Evolutionary conservation across 2,888 invertebrate genomes (phyloP), one percentile per base, ranked within the genome.

Genomic region (Clepsis dumicolana): DNA sequence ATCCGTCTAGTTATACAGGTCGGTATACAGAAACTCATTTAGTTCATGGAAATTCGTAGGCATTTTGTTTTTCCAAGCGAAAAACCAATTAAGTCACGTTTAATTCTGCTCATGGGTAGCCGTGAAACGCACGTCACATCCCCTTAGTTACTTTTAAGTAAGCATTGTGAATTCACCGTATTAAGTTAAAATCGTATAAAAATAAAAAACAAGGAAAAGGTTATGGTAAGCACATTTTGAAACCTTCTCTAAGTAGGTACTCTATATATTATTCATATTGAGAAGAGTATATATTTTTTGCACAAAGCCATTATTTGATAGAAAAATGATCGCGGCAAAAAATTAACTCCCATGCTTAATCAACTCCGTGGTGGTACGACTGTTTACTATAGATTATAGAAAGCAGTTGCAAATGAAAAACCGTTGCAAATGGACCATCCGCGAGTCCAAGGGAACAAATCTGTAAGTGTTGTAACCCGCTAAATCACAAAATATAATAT

Each of bases 321-420:
- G 10, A 38, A 38, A n/a, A 38, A n/a, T 38, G n/a, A 8, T 38
- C 16, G 7, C 4, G 12, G 10, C 41, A 41, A 41, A 41, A 41
- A 8, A 35, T 12, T 35, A 4, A 41, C 16, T 41, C n/a, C 3
- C 16, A 18, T 44, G 8, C 8, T 16, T 18, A 18, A 44, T 44
- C 7, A 18, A 18, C 16, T 16, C 18, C n/a, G 18, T 18, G 16
- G 2, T 18, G 8, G 10, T 3, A 10, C 44, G 18, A 8, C n/a
- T 18, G 10, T 18, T 18, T 21, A 48, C 48, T 10, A 10, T 48
- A 3, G 18, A 21, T 21, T 48, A 48, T 21, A 21, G 21, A 48
- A 48, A 48, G 21, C 21, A 48, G 48, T 48, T 48, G 48, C 48
- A 38, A 54, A 54, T 29, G 27, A 54, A 54, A 54, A 25, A 29